These are phyloP conservation scores for Oophaga pumilio DNA, from an alignment of 2,113 vertebrate species.

Conservation along the genomic window DNA sequence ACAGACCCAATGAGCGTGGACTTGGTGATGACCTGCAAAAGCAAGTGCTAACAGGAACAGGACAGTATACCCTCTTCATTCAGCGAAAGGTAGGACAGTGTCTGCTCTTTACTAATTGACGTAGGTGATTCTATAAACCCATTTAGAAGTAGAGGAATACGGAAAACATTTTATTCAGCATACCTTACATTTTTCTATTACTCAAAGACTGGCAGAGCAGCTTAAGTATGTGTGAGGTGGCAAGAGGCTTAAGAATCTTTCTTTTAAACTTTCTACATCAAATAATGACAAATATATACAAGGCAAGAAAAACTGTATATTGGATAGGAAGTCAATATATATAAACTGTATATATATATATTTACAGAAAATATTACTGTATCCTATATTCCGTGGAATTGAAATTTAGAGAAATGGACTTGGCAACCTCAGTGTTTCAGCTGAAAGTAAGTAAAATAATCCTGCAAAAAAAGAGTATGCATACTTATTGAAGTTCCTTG, in stretches of 20 bases:
- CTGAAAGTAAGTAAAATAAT: slow-evolving; percentile 48
- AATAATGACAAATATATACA: not conserved
- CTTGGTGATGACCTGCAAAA: slow-evolving; percentile 63
- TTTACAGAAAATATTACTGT: not conserved
- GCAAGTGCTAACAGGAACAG: slow-evolving; percentile 66
- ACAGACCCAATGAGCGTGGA: slow-evolving; percentile 57
- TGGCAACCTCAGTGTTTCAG: slow-evolving; percentile 30
- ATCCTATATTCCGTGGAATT: not conserved
- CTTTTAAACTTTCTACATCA: not conserved
- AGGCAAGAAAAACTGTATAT: not conserved
- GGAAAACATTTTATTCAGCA: not conserved
- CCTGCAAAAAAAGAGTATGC: slow-evolving; percentile 15
- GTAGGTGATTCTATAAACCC: not conserved
- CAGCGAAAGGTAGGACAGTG: slow-evolving; percentile 72
- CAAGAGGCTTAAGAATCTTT: not conserved
- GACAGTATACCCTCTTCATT: slow-evolving; percentile 63
- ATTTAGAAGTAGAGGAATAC: not conserved
- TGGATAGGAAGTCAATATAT: not conserved
- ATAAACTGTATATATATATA: too few species aligned
- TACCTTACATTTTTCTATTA: slow-evolving; percentile 32
- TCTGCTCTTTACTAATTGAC: slow-evolving; percentile 11
- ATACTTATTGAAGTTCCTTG: slow-evolving; percentile 24
- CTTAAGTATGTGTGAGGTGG: slow-evolving; percentile 31
- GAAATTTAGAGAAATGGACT: slow-evolving; percentile 11
- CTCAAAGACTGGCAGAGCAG: not conserved